Conservation (phyloP, 2,888 invertebrate genomes). For the Acleris laterana region DNA sequence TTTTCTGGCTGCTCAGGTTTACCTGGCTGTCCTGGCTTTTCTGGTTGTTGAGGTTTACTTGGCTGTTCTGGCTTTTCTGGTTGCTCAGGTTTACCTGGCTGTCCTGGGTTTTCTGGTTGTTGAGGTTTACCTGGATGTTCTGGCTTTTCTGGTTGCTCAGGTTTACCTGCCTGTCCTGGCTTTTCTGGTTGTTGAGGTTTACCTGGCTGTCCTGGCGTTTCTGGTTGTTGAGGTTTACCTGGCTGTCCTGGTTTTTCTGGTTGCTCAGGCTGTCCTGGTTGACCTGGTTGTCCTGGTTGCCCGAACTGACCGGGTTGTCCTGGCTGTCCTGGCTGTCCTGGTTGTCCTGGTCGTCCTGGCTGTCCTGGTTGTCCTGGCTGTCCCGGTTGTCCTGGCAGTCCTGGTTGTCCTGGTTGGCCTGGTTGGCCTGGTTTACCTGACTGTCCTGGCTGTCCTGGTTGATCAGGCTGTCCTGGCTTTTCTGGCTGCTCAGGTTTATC, state of each 20-base stretch:
- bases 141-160: neutral
- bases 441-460: conserved; percentile 9
- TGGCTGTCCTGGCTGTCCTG: conserved; percentile 2
- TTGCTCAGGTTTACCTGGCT: too few relatives aligned
- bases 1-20: neutral
- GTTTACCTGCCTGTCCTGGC: neutral
- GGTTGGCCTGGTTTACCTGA: neutral
- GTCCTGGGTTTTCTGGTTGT: too few relatives aligned
- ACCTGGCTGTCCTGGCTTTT: neutral
- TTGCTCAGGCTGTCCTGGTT: neutral
- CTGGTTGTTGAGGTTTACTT: neutral
- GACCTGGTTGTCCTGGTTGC: neutral
- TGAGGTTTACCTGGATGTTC: neutral
- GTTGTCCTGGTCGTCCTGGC: conserved; percentile 10
- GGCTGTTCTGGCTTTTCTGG: conserved; percentile 8
- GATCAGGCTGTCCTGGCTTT: neutral
- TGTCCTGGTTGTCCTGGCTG: conserved; percentile 10
- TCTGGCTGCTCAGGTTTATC: neutral
- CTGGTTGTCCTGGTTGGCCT: too few relatives aligned
- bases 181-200: neutral
- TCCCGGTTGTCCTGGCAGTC: conserved; percentile 2
- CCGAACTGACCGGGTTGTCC: too few relatives aligned
- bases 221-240: neutral
- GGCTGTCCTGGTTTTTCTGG: too few relatives aligned
- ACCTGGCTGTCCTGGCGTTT: too few relatives aligned